Conservation (phyloP, 2,888 invertebrate genomes). For the Drosophila kokeensis region DNA sequence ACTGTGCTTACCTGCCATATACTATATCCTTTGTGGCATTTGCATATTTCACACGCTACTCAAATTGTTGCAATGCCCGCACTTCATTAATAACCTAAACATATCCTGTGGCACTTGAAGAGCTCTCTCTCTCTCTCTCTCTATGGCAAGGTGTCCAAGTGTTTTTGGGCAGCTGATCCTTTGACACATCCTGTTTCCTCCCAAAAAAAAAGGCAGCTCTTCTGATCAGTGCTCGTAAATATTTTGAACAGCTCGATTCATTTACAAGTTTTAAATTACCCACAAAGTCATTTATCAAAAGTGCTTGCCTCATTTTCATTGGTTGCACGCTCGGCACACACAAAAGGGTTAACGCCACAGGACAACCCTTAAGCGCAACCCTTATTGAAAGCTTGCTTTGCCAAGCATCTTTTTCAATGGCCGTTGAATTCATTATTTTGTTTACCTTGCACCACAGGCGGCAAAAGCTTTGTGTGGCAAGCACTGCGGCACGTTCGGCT, state of each 20-base stretch:
- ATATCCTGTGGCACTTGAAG: conserved; percentile 48
- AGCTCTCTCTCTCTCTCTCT: background rate
- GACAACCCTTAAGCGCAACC: conserved; percentile 52
- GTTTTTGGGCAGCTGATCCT: conserved; percentile 50
- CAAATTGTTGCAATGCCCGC: conserved; percentile 22
- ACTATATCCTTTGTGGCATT: conserved; percentile 9
- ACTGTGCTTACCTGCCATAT: background rate
- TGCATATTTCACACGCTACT: conserved; percentile 60
- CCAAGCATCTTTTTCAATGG: conserved; percentile 48
- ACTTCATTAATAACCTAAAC: conserved; percentile 54
- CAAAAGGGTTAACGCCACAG: conserved; percentile 46
- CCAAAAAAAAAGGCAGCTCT: background rate
- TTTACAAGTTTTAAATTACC: conserved; percentile 38
- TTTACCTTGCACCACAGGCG: conserved; percentile 36
- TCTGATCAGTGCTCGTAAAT: conserved; percentile 48
- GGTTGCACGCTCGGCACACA: conserved; percentile 17
- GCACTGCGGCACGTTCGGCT: background rate
- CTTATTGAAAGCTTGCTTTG: conserved; percentile 35
- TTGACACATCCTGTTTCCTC: conserved; percentile 41
- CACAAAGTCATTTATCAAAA: conserved; percentile 41
- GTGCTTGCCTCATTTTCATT: conserved; percentile 33
- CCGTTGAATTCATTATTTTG: conserved; percentile 34
- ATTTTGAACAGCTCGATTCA: conserved; percentile 49
- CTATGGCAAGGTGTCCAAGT: conserved; percentile 51
- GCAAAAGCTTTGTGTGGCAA: conserved; percentile 32